Evolutionary conservation across 2,888 invertebrate species (phyloP).

Genomic region (Chalcis sispes): DNA sequence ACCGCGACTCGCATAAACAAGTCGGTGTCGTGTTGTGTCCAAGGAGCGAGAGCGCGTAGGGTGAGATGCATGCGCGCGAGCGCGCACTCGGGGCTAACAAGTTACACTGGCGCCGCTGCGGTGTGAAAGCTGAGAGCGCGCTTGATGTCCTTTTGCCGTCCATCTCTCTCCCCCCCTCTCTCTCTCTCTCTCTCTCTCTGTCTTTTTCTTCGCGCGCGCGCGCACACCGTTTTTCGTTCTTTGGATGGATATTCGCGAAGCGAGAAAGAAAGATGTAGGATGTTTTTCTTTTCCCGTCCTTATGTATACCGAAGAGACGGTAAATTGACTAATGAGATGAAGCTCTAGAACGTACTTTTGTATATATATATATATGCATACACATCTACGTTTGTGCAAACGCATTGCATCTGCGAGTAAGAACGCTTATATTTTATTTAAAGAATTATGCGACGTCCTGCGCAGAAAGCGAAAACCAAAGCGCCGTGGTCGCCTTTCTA

Average conservation of each 20-base stretch:
- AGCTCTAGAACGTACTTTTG: slow-evolving; percentile 14
- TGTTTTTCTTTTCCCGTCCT: neutral
- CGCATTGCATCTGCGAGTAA: slow-evolving; percentile 8
- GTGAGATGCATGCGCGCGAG: slow-evolving; percentile 62
- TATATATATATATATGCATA: neutral
- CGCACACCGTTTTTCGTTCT: slow-evolving; percentile 13
- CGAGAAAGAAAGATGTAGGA: neutral
- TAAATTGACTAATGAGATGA: slow-evolving; percentile 57
- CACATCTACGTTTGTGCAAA: too few relatives aligned
- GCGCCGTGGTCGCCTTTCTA: neutral
- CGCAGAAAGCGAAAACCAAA: slow-evolving; percentile 46
- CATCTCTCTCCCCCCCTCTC: neutral
- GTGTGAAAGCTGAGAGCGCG: slow-evolving; percentile 58
- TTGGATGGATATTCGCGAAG: neutral
- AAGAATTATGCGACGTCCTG: slow-evolving; percentile 48
- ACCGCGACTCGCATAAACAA: slow-evolving; percentile 72
- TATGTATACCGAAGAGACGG: slow-evolving; percentile 6
- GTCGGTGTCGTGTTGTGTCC: slow-evolving; percentile 68
- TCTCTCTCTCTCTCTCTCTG: slow-evolving; percentile 12
- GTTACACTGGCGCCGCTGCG: slow-evolving; percentile 62
- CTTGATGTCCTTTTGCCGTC: slow-evolving; percentile 38
- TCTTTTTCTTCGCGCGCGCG: neutral
- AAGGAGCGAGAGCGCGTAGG: slow-evolving; percentile 33
- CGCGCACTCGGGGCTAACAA: slow-evolving; percentile 63
- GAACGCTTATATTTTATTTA: slow-evolving; percentile 52